phyloP scores from a whole-genome alignment of 2,888 invertebrate genomes.

The Cinara cedri region DNA sequence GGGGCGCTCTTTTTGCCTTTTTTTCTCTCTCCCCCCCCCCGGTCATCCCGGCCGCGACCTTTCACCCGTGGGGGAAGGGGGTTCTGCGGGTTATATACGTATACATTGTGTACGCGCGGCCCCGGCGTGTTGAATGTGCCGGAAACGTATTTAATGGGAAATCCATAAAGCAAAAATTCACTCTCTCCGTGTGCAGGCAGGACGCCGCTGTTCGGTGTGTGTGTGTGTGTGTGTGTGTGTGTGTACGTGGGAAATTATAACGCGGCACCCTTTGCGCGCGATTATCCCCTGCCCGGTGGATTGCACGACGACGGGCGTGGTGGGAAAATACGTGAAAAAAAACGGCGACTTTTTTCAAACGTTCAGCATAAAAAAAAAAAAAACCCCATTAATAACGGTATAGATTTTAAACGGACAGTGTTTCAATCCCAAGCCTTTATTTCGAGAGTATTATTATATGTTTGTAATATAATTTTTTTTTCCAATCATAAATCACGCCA shows the following conservation, averaged over 20 bases:
- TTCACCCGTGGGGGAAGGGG: constrained; percentile 4
- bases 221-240: background rate
- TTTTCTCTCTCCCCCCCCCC: background rate
- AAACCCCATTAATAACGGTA: no score
- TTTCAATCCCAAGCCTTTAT: no score
- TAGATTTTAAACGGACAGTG: no score
- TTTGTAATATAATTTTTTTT: no score
- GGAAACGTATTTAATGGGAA: constrained; percentile 42
- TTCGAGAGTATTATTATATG: no score
- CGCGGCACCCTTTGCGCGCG: background rate
- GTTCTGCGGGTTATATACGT: background rate
- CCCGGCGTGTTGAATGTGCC: constrained; percentile 25
- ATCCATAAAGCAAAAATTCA: constrained; percentile 27
- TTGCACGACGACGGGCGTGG: background rate
- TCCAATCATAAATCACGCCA: no score
- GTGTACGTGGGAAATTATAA: background rate
- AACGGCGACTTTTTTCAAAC: no score
- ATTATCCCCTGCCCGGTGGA: no score
- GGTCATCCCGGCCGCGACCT: background rate
- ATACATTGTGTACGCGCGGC: background rate
- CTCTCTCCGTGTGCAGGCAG: background rate
- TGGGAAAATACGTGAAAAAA: constrained; percentile 43
- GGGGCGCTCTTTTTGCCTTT: background rate
- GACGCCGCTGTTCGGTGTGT: no score
- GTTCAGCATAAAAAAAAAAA: no score